Conservation (phyloP, 2,113 vertebrate species). For the Salvelinus sp. region DNA sequence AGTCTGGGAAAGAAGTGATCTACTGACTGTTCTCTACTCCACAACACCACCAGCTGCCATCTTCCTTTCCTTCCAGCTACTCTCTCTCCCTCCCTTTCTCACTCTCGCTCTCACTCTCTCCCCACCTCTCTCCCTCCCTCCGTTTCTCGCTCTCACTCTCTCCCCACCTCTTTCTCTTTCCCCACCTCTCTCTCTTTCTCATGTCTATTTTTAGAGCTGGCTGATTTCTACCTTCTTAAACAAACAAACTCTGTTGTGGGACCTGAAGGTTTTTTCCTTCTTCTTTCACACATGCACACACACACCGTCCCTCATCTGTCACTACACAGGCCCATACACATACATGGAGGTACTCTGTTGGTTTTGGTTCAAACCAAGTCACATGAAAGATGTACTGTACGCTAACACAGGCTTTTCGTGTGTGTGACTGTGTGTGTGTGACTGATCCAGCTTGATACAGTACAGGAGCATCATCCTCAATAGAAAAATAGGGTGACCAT, state of each 20-base stretch:
- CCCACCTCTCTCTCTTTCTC: slow-evolving; percentile 27
- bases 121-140: slow-evolving; percentile 11
- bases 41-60: slow-evolving; percentile 71
- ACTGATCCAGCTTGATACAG: slow-evolving; percentile 42
- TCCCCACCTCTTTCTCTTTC: slow-evolving; percentile 2
- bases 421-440: background rate
- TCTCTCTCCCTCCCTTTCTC: slow-evolving; percentile 14
- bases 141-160: background rate
- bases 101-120: slow-evolving; percentile 22
- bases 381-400: slow-evolving; percentile 10
- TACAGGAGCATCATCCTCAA: slow-evolving; percentile 50
- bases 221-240: slow-evolving; percentile 78
- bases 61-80: slow-evolving; percentile 67
- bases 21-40: slow-evolving; percentile 5
- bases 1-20: slow-evolving; percentile 65
- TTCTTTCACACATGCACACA: slow-evolving; percentile 22
- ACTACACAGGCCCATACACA: slow-evolving; percentile 34
- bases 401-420: background rate
- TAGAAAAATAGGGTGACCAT: slow-evolving; percentile 41
- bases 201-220: slow-evolving; percentile 80
- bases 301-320: background rate
- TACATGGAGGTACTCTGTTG: slow-evolving; percentile 41
- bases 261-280: slow-evolving; percentile 56
- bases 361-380: slow-evolving; percentile 53
- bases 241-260: slow-evolving; percentile 68